A percentile compares a stretch with the other conserved stretches of the same genome.
These are phyloP conservation scores for Riptortus pedestris DNA, from an alignment of 1,140 invertebrate species.

Conservation along the genomic window DNA sequence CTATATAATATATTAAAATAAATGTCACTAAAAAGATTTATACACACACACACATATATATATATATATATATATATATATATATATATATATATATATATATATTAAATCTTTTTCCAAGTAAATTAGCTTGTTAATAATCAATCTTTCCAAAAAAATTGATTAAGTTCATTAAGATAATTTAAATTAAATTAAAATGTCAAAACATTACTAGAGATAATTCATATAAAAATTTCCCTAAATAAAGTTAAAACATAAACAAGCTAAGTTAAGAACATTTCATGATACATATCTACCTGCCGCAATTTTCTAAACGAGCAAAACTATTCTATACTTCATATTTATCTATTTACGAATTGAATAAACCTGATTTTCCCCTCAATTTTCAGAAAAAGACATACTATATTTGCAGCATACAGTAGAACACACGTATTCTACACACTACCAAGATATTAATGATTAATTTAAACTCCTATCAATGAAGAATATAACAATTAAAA, in stretches of 20 bases:
- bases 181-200: background rate
- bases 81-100: no score
- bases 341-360: slow-evolving; percentile 14
- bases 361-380: slow-evolving; percentile 17
- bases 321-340: slow-evolving; percentile 11
- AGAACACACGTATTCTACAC: slow-evolving; percentile 25
- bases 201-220: no score
- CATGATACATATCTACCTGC: slow-evolving; percentile 16
- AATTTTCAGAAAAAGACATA: background rate
- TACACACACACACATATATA: no score
- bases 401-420: slow-evolving; percentile 18
- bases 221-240: no score
- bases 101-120: background rate
- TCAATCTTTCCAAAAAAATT: background rate
- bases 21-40: slow-evolving; percentile 8
- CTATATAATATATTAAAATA: slow-evolving; percentile 4
- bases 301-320: slow-evolving; percentile 6
- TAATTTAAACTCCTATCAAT: background rate
- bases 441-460: slow-evolving; percentile 10
- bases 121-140: background rate
- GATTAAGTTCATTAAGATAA: background rate
- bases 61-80: no score
- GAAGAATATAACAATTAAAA: slow-evolving; percentile 5
- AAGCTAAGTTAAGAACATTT: slow-evolving; percentile 18
- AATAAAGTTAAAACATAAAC: background rate